A percentile compares a stretch with the other conserved stretches of the same genome.
phyloP scores from a whole-genome alignment of 2,113 vertebrate genomes.

The Actenoides lindsayi region DNA sequence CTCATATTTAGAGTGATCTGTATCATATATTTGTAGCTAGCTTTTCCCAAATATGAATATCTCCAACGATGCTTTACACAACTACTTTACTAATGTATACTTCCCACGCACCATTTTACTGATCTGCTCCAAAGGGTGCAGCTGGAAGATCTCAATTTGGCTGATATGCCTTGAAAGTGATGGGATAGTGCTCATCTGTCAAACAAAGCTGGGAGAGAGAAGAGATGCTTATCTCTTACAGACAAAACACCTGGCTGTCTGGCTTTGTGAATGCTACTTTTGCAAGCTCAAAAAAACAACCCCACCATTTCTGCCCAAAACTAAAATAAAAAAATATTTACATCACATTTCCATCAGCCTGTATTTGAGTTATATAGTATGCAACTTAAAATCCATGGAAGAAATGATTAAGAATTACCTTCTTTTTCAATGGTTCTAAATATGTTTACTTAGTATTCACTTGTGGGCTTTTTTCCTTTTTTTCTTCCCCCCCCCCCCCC shows the following conservation, averaged over 20 bases:
- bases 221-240: slow-evolving; percentile 34
- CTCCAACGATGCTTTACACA: background rate
- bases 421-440: background rate
- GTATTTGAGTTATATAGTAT: background rate
- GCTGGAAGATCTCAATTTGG: slow-evolving; percentile 42
- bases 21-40: background rate
- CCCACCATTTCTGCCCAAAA: background rate
- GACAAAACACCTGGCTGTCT: slow-evolving; percentile 38
- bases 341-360: background rate
- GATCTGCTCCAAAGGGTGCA: slow-evolving; percentile 16
- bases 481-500: too few species aligned
- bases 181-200: slow-evolving; percentile 30
- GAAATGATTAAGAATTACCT: background rate
- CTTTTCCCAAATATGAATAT: background rate
- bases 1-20: background rate
- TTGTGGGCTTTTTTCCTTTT: background rate
- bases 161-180: slow-evolving; percentile 27
- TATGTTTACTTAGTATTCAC: slow-evolving; percentile 13
- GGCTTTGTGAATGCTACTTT: slow-evolving; percentile 10
- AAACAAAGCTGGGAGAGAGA: slow-evolving; percentile 15
- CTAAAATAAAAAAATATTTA: background rate
- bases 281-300: background rate
- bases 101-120: background rate
- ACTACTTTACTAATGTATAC: background rate
- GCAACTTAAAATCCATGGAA: background rate